Conservation (phyloP, 2,797 vertebrate species). For the Myripristis murdjan region DNA sequence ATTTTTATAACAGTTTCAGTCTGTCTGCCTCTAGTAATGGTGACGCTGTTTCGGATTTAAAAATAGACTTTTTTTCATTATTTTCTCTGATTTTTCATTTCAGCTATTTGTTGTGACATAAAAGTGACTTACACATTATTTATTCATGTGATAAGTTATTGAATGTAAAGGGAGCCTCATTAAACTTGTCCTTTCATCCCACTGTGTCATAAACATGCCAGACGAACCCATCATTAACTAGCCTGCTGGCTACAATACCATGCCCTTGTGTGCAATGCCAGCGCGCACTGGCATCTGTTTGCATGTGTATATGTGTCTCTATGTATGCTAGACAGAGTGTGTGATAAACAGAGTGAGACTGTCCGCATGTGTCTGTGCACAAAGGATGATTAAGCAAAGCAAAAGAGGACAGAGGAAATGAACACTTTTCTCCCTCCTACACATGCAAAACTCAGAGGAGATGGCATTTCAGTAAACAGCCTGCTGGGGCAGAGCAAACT, state of each 20-base stretch:
- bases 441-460: constrained; percentile 14
- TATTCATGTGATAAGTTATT: constrained; percentile 49
- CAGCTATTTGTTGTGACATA: constrained; percentile 15
- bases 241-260: constrained; percentile 11
- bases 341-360: not conserved
- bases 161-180: constrained; percentile 33
- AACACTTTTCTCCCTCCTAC: constrained; percentile 14
- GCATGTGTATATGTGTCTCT: constrained; percentile 22
- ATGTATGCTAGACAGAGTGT: constrained; percentile 7
- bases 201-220: constrained; percentile 32
- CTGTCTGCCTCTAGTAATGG: constrained; percentile 1
- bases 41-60: constrained; percentile 9
- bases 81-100: constrained; percentile 5
- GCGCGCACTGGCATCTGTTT: constrained; percentile 42
- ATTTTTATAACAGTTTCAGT: constrained; percentile 24
- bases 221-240: constrained; percentile 37
- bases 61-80: not conserved
- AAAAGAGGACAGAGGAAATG: constrained; percentile 18
- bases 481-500: constrained; percentile 35
- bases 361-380: not conserved
- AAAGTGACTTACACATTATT: constrained; percentile 32
- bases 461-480: constrained; percentile 51
- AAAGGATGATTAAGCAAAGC: constrained; percentile 12
- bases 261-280: constrained; percentile 37
- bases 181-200: constrained; percentile 18